Evolutionary conservation across 1,140 invertebrate genomes (phyloP).

Genomic region (Drosophila nebulosa): DNA sequence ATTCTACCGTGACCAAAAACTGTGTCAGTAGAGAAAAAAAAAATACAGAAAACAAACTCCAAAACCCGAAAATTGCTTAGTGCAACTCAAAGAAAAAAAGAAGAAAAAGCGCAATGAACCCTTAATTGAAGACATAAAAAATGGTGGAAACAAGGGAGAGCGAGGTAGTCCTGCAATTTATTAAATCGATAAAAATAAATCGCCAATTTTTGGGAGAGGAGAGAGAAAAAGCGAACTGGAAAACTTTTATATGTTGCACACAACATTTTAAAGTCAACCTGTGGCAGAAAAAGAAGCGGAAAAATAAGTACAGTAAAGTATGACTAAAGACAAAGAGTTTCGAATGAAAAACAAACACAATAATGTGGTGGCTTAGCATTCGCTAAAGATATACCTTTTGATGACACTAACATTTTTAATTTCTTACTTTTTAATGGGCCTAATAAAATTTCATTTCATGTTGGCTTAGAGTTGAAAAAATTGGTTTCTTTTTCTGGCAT

Average conservation of each 20-base stretch:
- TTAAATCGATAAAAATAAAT: slow-evolving; percentile 67
- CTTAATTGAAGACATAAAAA: slow-evolving; percentile 57
- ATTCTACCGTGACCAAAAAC: slow-evolving; percentile 56
- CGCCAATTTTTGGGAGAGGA: slow-evolving; percentile 10
- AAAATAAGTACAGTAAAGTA: background rate
- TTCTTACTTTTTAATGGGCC: too few species aligned
- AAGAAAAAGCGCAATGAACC: slow-evolving; percentile 36
- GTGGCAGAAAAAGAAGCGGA: background rate
- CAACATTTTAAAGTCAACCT: slow-evolving; percentile 36
- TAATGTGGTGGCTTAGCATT: too few species aligned
- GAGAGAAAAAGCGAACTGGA: background rate
- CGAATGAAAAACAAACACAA: background rate
- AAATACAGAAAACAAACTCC: slow-evolving; percentile 6
- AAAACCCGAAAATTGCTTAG: slow-evolving; percentile 7
- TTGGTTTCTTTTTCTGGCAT: background rate
- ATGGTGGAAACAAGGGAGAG: background rate
- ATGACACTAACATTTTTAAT: too few species aligned
- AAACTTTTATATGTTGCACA: slow-evolving; percentile 14
- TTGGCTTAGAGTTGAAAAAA: too few species aligned
- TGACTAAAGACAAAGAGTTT: background rate
- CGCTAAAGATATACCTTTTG: too few species aligned
- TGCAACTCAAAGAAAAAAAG: slow-evolving; percentile 23
- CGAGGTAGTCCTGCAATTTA: slow-evolving; percentile 49
- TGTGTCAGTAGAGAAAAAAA: slow-evolving; percentile 53
- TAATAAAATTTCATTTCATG: background rate